Evolutionary conservation across 1,140 invertebrate genomes (phyloP).

Genomic region (Zaprionus inermis): DNA sequence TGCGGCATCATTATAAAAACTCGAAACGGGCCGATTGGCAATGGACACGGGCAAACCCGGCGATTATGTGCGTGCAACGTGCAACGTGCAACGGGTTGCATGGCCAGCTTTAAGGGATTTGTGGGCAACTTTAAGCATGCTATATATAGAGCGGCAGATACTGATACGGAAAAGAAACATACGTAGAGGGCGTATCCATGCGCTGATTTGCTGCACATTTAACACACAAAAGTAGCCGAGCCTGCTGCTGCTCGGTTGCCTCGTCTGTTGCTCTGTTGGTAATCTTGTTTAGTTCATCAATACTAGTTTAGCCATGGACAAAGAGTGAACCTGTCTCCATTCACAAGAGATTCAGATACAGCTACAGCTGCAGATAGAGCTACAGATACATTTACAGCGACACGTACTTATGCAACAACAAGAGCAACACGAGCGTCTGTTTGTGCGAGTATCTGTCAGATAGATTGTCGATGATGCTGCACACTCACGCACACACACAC

Average conservation of each 20-base stretch:
- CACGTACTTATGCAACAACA: conserved; percentile 22
- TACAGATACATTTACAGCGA: conserved; percentile 9
- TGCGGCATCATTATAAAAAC: conserved; percentile 54
- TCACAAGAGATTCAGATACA: conserved; percentile 10
- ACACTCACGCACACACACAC: conserved; percentile 13
- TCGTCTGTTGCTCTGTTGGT: conserved; percentile 46
- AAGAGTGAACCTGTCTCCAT: conserved; percentile 63
- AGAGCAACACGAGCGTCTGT: background rate
- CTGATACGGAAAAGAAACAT: background rate
- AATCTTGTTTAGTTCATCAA: conserved; percentile 81
- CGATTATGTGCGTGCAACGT: conserved; percentile 17
- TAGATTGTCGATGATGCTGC: conserved; percentile 48
- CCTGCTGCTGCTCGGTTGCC: conserved; percentile 5
- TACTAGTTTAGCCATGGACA: conserved; percentile 70
- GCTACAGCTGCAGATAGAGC: conserved; percentile 1
- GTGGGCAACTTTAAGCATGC: conserved; percentile 42
- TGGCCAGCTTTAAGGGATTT: conserved; percentile 49
- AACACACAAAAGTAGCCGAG: conserved; percentile 40
- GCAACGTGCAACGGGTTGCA: conserved; percentile 27
- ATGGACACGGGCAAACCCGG: background rate
- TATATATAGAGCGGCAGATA: background rate
- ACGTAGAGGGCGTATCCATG: conserved; percentile 12
- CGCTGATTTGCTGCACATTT: conserved; percentile 62
- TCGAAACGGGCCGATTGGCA: conserved; percentile 19
- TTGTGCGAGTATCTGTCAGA: conserved; percentile 57